Conservation (phyloP, 2,797 vertebrate species). For the Thalassophryne amazonica region DNA sequence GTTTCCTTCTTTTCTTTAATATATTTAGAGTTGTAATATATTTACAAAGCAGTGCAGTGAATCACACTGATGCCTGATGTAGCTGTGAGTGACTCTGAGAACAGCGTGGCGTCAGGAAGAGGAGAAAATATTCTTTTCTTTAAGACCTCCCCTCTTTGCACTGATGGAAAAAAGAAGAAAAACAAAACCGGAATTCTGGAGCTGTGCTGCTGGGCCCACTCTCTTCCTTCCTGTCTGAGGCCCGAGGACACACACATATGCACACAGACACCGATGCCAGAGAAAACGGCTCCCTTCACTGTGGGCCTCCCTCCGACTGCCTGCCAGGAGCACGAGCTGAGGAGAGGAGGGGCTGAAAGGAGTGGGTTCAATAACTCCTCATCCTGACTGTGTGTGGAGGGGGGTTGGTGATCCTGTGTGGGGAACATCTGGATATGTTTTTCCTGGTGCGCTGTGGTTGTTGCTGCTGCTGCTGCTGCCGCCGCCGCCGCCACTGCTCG, state of each 20-base stretch:
- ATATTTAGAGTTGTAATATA: slow-evolving; percentile 16
- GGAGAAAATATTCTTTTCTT: slow-evolving; percentile 65
- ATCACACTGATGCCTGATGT: slow-evolving; percentile 20
- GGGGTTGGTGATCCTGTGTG: slow-evolving; percentile 62
- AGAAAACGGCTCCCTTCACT: slow-evolving; percentile 64
- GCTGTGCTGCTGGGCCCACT: slow-evolving; percentile 79
- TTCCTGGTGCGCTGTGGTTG: slow-evolving; percentile 67
- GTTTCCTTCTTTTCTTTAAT: not conserved
- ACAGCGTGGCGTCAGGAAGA: slow-evolving; percentile 30
- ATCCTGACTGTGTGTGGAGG: slow-evolving; percentile 11
- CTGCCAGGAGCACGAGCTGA: slow-evolving; percentile 56
- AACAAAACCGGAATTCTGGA: slow-evolving; percentile 75
- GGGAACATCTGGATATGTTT: slow-evolving; percentile 76
- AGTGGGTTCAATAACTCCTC: slow-evolving; percentile 38
- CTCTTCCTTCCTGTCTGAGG: slow-evolving; percentile 84
- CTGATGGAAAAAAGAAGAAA: slow-evolving; percentile 73
- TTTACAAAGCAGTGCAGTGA: slow-evolving; percentile 25
- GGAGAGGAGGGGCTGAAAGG: slow-evolving; percentile 50
- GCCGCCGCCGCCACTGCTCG: slow-evolving; percentile 50
- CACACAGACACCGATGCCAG: slow-evolving; percentile 31
- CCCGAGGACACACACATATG: slow-evolving; percentile 37
- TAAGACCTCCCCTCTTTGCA: slow-evolving; percentile 52
- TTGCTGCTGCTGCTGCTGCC: not conserved
- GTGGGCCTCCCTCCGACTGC: slow-evolving; percentile 70
- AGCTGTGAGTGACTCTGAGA: slow-evolving; percentile 14